These are phyloP conservation scores for Mola mola DNA, from an alignment of 2,113 vertebrate species.

Conservation along the genomic window DNA sequence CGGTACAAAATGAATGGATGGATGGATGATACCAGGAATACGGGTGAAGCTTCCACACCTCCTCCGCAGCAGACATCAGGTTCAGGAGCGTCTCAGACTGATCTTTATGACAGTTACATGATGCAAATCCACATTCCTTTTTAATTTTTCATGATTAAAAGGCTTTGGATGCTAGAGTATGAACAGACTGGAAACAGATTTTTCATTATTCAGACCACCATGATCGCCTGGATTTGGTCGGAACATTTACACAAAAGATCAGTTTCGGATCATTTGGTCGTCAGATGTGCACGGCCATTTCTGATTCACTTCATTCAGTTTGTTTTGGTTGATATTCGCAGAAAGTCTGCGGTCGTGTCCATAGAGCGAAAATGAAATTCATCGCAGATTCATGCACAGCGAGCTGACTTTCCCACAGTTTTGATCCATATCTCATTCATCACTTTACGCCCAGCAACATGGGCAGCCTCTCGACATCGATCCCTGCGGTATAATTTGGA, in stretches of 20 bases:
- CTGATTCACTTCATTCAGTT: conserved; percentile 13
- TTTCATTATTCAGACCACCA: background rate
- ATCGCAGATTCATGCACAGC: background rate
- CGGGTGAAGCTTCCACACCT: too few species aligned
- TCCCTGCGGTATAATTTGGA: conserved; percentile 33
- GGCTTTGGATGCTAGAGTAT: too few species aligned
- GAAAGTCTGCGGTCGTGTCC: conserved; percentile 13
- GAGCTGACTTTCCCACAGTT: conserved; percentile 24
- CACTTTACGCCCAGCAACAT: conserved; percentile 51
- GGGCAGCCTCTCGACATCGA: conserved; percentile 28
- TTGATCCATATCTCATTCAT: conserved; percentile 55
- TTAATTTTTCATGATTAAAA: too few species aligned
- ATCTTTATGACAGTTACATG: too few species aligned
- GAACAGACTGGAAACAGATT: background rate
- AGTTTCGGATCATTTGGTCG: too few species aligned
- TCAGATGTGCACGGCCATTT: too few species aligned
- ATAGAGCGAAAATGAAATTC: conserved; percentile 27
- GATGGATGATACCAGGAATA: too few species aligned
- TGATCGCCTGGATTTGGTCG: background rate
- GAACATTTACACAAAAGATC: background rate
- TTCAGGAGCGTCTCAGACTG: too few species aligned
- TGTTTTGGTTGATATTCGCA: background rate
- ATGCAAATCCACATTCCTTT: too few species aligned
- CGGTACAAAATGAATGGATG: too few species aligned
- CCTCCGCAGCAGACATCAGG: too few species aligned